Conservation (phyloP, 1,140 invertebrate species). For the Arion vulgaris region DNA sequence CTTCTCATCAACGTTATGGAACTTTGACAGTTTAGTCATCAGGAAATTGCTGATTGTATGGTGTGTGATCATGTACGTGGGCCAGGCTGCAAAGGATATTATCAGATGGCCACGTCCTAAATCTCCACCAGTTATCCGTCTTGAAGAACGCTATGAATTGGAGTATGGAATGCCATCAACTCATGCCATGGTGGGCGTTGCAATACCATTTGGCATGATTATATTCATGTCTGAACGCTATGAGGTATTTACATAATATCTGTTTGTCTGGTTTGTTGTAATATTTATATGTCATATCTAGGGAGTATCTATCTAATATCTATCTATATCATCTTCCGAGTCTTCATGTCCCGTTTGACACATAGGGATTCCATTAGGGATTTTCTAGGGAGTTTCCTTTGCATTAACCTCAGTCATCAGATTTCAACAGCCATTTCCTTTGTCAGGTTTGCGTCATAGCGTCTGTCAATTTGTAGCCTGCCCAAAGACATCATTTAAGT, state of each 20-base stretch:
- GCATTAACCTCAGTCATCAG: no score
- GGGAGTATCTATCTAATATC: no score
- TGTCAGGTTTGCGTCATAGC: no score
- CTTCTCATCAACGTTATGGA: slow-evolving; percentile 94
- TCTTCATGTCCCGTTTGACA: no score
- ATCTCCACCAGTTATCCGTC: slow-evolving; percentile 83
- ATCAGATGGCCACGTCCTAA: slow-evolving; percentile 82
- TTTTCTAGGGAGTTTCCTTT: no score
- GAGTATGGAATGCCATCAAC: slow-evolving; percentile 96
- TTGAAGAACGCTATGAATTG: slow-evolving; percentile 87
- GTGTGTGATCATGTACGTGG: slow-evolving; percentile 83
- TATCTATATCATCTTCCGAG: no score
- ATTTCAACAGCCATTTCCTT: no score
- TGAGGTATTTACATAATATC: slow-evolving; percentile 75
- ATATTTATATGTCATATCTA: no score
- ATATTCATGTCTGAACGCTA: slow-evolving; percentile 87
- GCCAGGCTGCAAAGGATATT: slow-evolving; percentile 89
- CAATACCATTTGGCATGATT: slow-evolving; percentile 88
- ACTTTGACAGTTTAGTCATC: slow-evolving; percentile 76
- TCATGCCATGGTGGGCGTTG: slow-evolving; percentile 91
- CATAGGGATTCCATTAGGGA: no score
- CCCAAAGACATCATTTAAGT: no score
- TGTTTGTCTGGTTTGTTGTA: no score
- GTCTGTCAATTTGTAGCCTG: no score
- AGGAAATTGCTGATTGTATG: slow-evolving; percentile 84